Evolutionary conservation across 2,113 vertebrate genomes (phyloP).

Genomic region (Cololabis saira): DNA sequence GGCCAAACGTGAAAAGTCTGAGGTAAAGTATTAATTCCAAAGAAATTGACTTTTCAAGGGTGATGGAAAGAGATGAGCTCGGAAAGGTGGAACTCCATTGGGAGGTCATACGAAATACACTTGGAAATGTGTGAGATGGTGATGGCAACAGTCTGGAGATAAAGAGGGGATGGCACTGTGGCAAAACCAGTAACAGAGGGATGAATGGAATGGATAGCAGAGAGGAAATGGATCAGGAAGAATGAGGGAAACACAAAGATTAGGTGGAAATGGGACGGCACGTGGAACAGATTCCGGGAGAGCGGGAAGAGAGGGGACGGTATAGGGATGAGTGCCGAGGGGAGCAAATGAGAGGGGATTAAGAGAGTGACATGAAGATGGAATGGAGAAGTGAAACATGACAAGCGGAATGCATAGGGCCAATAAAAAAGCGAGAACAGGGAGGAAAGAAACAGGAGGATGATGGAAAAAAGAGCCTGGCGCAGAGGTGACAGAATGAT

Average conservation of each 20-base stretch:
- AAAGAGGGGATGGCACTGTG: conserved; percentile 36
- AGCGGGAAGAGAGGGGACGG: conserved; percentile 37
- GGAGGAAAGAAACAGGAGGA: conserved; percentile 56
- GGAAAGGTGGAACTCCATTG: conserved; percentile 6
- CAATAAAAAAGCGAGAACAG: conserved; percentile 71
- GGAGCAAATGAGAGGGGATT: conserved; percentile 79
- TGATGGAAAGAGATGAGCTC: conserved; percentile 19
- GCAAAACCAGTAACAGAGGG: conserved; percentile 51
- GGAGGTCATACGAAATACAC: conserved; percentile 50
- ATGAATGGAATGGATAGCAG: conserved; percentile 53
- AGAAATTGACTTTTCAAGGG: conserved; percentile 24
- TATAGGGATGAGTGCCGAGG: conserved; percentile 51
- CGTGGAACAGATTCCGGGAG: conserved; percentile 50
- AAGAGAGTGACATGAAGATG: conserved; percentile 80
- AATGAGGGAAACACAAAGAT: conserved; percentile 64
- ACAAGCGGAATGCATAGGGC: conserved; percentile 70
- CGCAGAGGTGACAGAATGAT: conserved; percentile 83
- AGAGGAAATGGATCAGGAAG: conserved; percentile 69
- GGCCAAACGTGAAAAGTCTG: conserved; percentile 23
- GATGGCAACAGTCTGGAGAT: conserved; percentile 19
- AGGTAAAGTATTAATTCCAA: conserved; percentile 17
- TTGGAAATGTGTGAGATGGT: conserved; percentile 35
- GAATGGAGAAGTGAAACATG: conserved; percentile 76
- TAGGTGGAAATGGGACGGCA: conserved; percentile 72
- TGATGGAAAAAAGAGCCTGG: conserved; percentile 66